phyloP scores from a whole-genome alignment of 2,797 vertebrate genomes.

The Microtus obscurus region DNA sequence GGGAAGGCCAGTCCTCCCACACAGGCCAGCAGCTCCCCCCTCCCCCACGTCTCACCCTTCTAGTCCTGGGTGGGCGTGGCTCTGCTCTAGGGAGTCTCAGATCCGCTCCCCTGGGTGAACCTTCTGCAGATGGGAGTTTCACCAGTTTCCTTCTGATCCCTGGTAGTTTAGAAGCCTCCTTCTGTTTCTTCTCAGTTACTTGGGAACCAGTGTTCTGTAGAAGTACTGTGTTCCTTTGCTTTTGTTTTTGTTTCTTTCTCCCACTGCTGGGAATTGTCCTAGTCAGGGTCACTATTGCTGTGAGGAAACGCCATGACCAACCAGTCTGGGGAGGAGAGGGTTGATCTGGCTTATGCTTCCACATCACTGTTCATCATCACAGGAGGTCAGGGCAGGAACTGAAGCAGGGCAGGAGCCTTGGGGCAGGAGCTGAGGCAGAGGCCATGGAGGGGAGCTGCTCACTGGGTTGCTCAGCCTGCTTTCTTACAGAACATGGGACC shows the following conservation, averaged over 20 bases:
- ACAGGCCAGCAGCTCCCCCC: no score
- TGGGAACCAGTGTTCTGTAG: neutral
- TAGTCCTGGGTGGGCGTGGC: no score
- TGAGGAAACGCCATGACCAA: neutral
- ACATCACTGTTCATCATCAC: neutral
- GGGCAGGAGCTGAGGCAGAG: neutral
- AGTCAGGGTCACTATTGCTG: neutral
- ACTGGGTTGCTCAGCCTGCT: neutral
- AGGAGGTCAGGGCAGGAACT: neutral
- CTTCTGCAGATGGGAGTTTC: neutral
- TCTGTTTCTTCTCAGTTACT: neutral
- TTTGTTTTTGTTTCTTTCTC: rapidly evolving
- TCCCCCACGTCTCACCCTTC: no score
- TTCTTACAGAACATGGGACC: neutral
- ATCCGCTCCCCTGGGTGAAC: rapidly evolving
- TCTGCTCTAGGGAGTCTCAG: neutral
- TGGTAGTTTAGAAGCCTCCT: neutral
- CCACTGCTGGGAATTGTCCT: neutral
- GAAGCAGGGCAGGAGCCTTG: neutral
- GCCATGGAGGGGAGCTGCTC: neutral
- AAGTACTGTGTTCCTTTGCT: neutral
- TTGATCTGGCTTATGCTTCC: neutral
- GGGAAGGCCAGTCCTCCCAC: neutral
- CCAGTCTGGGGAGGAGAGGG: neutral
- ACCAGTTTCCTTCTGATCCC: neutral